Conservation (phyloP, 30 jellyfish, hydroid and myxozoan species). For the Cassiopea andromeda region DNA sequence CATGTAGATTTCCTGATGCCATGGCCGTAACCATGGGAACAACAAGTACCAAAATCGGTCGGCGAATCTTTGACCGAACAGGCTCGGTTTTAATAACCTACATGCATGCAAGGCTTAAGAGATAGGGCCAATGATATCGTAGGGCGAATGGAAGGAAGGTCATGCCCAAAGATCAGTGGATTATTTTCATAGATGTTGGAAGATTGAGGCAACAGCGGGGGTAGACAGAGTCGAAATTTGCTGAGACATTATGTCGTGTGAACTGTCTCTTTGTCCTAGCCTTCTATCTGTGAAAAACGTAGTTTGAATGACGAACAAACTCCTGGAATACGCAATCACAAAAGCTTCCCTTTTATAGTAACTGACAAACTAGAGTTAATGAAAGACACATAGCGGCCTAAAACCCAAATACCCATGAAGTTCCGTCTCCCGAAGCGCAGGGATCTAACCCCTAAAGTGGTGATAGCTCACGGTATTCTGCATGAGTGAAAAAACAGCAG, state of each 20-base stretch:
- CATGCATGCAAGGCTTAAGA: slow-evolving; percentile 10
- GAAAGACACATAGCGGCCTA: too few relatives aligned
- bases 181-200: not conserved
- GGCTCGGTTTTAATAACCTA: not conserved
- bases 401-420: too few relatives aligned
- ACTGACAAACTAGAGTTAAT: too few relatives aligned
- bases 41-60: slow-evolving; percentile 14
- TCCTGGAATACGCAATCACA: too few relatives aligned
- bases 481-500: too few relatives aligned
- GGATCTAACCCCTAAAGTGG: too few relatives aligned
- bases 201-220: slow-evolving; percentile 2
- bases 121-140: not conserved
- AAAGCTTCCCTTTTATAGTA: too few relatives aligned
- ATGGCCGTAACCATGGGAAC: slow-evolving; percentile 40
- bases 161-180: slow-evolving; percentile 14
- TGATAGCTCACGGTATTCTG: too few relatives aligned
- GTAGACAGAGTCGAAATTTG: not conserved
- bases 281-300: not conserved
- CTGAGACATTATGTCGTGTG: not conserved
- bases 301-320: too few relatives aligned
- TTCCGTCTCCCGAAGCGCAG: too few relatives aligned
- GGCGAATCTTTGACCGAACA: not conserved
- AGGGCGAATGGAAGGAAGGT: slow-evolving; percentile 52
- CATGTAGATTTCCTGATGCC: slow-evolving; percentile 27
- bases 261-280: not conserved